Conservation (phyloP, 2,113 vertebrate species). For the Otocyon megalotis region DNA sequence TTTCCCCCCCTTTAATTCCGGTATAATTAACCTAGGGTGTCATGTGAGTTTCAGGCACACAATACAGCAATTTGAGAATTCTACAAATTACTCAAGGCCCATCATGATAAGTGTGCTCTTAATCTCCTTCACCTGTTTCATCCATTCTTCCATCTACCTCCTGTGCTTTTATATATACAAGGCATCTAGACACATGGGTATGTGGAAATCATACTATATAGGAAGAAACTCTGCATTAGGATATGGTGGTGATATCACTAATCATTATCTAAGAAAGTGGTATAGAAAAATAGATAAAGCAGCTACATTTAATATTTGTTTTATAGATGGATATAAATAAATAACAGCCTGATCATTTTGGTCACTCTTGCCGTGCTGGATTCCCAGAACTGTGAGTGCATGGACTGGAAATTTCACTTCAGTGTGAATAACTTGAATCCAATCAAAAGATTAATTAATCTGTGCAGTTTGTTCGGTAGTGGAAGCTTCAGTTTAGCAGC, state of each 20-base stretch:
- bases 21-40: neutral
- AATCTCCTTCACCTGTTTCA: neutral
- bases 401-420: neutral
- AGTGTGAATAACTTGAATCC: neutral
- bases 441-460: slow-evolving; percentile 9
- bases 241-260: neutral
- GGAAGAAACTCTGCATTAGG: neutral
- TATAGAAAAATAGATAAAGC: neutral
- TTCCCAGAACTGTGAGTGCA: neutral
- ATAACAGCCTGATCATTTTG: neutral
- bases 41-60: neutral
- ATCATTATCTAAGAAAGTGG: slow-evolving; percentile 23
- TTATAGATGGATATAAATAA: neutral
- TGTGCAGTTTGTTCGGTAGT: neutral
- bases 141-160: neutral
- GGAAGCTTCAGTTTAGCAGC: neutral
- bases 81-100: neutral
- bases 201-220: neutral
- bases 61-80: neutral
- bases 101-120: neutral
- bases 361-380: neutral
- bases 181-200: neutral
- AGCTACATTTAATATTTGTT: neutral
- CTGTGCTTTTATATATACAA: neutral
- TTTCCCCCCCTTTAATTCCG: neutral